A percentile compares a stretch with the other conserved stretches of the same genome.
These are phyloP conservation scores for Phocoena phocoena DNA, from an alignment of 2,113 vertebrate genomes.

Conservation along the genomic window DNA sequence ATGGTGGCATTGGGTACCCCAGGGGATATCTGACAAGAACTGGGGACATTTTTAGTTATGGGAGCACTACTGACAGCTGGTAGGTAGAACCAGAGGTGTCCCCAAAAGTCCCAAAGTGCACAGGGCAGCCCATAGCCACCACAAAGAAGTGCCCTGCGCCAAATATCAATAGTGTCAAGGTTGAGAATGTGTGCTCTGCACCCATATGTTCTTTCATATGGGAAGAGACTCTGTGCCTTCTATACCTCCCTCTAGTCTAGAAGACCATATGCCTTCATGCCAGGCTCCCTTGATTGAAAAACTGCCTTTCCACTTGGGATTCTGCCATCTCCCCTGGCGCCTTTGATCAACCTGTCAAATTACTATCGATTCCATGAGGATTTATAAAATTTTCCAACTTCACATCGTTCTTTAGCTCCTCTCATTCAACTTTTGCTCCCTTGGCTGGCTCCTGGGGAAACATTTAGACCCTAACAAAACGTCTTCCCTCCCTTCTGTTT, in stretches of 20 bases:
- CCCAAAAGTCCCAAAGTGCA: background rate
- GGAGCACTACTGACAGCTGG: no score
- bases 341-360: background rate
- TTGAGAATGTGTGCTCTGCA: background rate
- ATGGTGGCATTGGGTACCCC: no score
- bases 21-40: background rate
- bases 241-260: background rate
- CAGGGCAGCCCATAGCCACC: background rate
- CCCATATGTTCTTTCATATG: accelerated
- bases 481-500: no score
- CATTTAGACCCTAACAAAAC: background rate
- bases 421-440: background rate
- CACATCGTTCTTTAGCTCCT: background rate
- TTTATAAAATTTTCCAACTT: background rate
- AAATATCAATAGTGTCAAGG: no score
- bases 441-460: background rate
- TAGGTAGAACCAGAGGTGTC: background rate
- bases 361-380: background rate
- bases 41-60: background rate
- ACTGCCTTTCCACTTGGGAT: background rate
- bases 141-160: background rate
- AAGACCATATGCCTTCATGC: background rate
- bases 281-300: background rate
- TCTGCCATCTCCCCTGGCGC: accelerated
- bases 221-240: background rate